These are phyloP conservation scores for Choloepus hoffmanni DNA, from an alignment of 2,113 vertebrate genomes.

Conservation along the genomic window DNA sequence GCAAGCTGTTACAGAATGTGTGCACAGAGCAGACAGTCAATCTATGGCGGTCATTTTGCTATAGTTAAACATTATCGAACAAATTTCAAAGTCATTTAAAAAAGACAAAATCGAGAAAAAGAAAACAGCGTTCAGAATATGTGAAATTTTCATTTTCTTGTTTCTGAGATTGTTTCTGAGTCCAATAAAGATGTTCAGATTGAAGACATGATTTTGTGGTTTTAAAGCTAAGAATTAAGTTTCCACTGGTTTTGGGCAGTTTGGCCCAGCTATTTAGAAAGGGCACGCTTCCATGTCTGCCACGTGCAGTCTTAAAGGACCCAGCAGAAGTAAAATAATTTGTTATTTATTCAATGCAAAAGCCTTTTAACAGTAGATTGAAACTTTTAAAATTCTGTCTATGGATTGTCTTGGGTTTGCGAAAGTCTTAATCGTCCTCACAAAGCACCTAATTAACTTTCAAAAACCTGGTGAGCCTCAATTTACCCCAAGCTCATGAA, in stretches of 20 bases:
- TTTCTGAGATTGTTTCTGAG: slow-evolving; percentile 13
- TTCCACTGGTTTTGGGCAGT: background rate
- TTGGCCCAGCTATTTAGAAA: background rate
- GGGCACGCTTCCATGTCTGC: background rate
- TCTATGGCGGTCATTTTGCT: background rate
- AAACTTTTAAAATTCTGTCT: slow-evolving; percentile 23
- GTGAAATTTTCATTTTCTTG: background rate
- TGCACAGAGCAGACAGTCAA: background rate
- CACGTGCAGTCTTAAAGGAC: background rate
- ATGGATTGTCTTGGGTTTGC: background rate
- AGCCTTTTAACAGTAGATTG: background rate
- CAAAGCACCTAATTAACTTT: background rate
- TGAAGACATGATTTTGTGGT: background rate
- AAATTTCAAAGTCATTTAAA: slow-evolving; percentile 34
- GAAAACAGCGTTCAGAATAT: background rate
- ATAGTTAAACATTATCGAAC: background rate
- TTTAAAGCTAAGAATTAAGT: background rate
- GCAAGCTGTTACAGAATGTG: background rate
- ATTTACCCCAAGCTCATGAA: background rate
- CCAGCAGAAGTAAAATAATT: background rate
- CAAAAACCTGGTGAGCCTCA: background rate
- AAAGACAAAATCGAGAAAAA: background rate
- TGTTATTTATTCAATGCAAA: background rate
- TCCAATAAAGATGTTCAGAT: background rate
- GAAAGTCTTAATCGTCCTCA: background rate